Conservation (phyloP, 37 sponge, comb jelly and placozoan genomes). For the Chondrilla cf. caribensis region DNA sequence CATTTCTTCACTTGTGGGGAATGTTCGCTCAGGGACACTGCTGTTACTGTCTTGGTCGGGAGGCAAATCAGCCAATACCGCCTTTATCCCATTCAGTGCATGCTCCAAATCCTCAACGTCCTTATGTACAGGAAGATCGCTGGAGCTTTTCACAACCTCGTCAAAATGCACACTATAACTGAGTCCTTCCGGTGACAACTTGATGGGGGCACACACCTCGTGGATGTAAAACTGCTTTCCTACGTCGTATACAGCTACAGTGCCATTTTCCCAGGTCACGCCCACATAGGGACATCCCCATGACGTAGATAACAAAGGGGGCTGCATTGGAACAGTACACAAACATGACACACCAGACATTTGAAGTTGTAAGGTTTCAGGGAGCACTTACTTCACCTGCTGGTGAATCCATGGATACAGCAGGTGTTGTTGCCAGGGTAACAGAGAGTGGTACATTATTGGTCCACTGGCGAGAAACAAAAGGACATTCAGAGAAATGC, state of each 20-base stretch:
- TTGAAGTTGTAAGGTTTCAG: background rate
- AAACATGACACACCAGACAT: too few relatives aligned
- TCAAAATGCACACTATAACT: background rate
- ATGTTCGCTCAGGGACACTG: background rate
- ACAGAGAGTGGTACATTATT: background rate
- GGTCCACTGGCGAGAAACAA: slow-evolving; percentile 3
- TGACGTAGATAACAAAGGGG: background rate
- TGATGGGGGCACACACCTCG: background rate
- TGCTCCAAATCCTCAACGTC: slow-evolving; percentile 4
- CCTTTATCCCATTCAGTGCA: slow-evolving; percentile 12
- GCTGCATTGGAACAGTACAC: background rate
- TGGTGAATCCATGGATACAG: background rate
- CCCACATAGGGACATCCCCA: slow-evolving; percentile 35
- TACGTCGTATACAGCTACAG: background rate
- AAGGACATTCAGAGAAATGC: slow-evolving; percentile 21
- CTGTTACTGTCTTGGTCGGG: background rate
- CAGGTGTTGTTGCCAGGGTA: slow-evolving; percentile 4
- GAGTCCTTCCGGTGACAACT: background rate
- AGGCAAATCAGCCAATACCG: background rate
- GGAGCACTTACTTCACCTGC: background rate
- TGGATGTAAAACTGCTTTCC: background rate
- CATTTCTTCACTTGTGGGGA: too few relatives aligned
- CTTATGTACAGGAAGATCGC: background rate
- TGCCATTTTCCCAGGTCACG: slow-evolving; percentile 25
- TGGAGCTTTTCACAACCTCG: background rate